A percentile compares a stretch with the other conserved stretches of the same genome.
Evolutionary conservation across 2,113 vertebrate genomes (phyloP).

Genomic region (Corydoras maculifer): DNA sequence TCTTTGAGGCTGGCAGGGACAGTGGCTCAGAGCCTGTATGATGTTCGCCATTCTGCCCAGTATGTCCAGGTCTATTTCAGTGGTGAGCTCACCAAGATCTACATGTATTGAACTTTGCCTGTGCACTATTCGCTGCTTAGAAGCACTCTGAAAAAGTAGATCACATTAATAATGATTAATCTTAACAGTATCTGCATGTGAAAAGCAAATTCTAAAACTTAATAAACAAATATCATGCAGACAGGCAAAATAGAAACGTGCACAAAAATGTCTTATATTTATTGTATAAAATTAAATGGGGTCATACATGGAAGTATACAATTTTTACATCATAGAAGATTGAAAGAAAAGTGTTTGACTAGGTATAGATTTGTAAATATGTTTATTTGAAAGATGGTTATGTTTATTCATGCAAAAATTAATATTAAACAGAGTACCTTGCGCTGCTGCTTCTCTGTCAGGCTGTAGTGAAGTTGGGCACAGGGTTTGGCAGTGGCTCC

Average conservation of each 20-base stretch:
- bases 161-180: background rate
- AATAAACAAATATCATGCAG: no score
- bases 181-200: no score
- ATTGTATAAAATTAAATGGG: no score
- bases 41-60: slow-evolving; percentile 59
- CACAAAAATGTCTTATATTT: no score
- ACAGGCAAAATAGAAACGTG: no score
- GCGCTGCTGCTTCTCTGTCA: slow-evolving; percentile 65
- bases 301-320: no score
- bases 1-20: slow-evolving; percentile 44
- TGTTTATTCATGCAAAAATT: background rate
- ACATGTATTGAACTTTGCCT: slow-evolving; percentile 58
- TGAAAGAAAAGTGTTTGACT: no score
- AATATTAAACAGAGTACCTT: slow-evolving; percentile 58
- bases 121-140: slow-evolving; percentile 58
- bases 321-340: no score
- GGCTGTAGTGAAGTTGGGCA: slow-evolving; percentile 72
- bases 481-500: slow-evolving; percentile 72
- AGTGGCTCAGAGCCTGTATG: slow-evolving; percentile 57
- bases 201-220: no score
- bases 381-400: no score
- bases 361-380: no score
- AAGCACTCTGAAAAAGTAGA: slow-evolving; percentile 47
- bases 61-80: slow-evolving; percentile 68
- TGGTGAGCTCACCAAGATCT: slow-evolving; percentile 62